Conservation (phyloP, 2,113 vertebrate species). For the Gallinago media region DNA sequence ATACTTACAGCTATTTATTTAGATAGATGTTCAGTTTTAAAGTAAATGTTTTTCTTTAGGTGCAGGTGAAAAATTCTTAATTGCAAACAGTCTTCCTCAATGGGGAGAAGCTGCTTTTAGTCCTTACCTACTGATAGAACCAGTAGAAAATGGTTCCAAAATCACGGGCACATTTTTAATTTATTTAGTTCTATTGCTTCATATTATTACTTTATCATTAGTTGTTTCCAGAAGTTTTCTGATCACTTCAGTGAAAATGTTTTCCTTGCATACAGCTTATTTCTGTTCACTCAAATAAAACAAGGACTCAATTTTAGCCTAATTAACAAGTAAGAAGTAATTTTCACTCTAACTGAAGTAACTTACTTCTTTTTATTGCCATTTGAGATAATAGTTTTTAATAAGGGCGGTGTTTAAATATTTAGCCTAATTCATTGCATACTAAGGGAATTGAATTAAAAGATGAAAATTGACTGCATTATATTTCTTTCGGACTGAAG, state of each 20-base stretch:
- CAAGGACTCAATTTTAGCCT: not conserved
- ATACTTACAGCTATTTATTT: not conserved
- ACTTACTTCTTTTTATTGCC: not conserved
- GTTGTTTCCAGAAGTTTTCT: not conserved
- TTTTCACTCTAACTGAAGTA: not conserved
- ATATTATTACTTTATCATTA: not conserved
- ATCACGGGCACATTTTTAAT: not conserved
- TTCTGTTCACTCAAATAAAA: not conserved
- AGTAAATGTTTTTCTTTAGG: not conserved
- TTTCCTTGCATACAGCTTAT: not conserved
- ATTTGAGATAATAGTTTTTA: not conserved
- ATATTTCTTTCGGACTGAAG: conserved; percentile 45
- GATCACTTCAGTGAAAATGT: not conserved
- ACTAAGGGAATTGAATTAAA: not conserved
- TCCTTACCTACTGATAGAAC: not conserved
- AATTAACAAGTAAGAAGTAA: not conserved
- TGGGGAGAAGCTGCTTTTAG: not conserved
- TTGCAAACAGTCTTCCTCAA: not conserved
- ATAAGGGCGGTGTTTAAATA: not conserved
- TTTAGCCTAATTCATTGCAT: not conserved
- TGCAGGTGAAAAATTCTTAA: not conserved
- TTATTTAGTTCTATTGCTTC: not conserved
- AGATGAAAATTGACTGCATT: conserved; percentile 66
- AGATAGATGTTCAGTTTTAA: not conserved
- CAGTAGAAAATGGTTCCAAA: not conserved